Conservation (phyloP, 1,140 invertebrate species). For the Drosophila lacteicornis region DNA sequence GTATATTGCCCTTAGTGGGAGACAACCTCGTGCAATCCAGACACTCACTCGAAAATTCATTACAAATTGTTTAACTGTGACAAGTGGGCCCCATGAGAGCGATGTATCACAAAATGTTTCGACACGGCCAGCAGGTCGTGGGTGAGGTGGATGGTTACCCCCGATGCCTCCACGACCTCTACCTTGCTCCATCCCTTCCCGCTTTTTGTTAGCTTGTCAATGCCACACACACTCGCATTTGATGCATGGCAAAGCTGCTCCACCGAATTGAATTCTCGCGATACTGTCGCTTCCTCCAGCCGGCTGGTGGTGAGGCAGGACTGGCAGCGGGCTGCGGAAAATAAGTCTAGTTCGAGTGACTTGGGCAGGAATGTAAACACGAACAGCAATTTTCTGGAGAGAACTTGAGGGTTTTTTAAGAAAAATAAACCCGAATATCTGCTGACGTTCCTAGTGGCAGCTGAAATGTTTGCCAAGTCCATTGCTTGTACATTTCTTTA, state of each 20-base stretch:
- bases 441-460: too few species aligned
- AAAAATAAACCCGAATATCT: constrained; percentile 1
- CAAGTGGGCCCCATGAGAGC: constrained; percentile 41
- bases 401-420: constrained; percentile 4
- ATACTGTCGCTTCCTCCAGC: constrained; percentile 34
- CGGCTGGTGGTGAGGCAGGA: not conserved
- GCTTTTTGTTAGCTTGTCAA: constrained; percentile 8
- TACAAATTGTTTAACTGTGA: constrained; percentile 64
- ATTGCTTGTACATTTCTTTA: too few species aligned
- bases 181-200: not conserved
- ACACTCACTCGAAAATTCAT: constrained; percentile 46
- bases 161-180: constrained; percentile 2
- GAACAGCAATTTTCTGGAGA: constrained; percentile 16
- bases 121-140: not conserved
- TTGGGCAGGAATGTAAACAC: constrained; percentile 18
- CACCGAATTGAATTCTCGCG: constrained; percentile 60
- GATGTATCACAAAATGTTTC: constrained; percentile 36
- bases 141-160: constrained; percentile 5
- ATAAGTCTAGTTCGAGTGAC: constrained; percentile 21
- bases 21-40: not conserved
- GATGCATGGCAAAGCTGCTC: constrained; percentile 13
- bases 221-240: constrained; percentile 29
- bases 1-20: not conserved
- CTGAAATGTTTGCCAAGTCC: too few species aligned
- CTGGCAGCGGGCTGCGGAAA: constrained; percentile 2